These are phyloP conservation scores for Panulirus ornatus DNA, from an alignment of 1,140 invertebrate species.

Conservation along the genomic window DNA sequence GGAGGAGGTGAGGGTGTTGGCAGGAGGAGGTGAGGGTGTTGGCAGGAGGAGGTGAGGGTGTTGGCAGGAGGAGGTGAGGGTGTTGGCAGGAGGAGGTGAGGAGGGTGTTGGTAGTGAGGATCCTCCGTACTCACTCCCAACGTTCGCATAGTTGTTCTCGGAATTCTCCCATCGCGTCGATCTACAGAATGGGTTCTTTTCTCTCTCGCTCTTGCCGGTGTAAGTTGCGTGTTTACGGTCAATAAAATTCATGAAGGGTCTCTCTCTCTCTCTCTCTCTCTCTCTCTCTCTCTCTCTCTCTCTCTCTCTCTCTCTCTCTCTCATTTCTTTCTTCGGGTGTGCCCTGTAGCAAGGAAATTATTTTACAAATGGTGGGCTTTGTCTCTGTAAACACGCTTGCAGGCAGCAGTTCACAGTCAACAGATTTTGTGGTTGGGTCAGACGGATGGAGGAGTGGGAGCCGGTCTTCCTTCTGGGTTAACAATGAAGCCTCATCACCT, in stretches of 20 bases:
- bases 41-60: background rate
- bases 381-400: background rate
- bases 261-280: no score
- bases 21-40: background rate
- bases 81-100: no score
- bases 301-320: no score
- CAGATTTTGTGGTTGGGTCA: no score
- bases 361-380: background rate
- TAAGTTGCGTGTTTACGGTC: constrained; percentile 2
- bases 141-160: no score
- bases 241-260: background rate
- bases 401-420: background rate
- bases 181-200: background rate
- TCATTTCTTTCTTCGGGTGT: no score
- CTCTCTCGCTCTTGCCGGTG: background rate
- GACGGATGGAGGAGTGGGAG: no score
- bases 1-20: background rate
- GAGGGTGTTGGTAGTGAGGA: background rate
- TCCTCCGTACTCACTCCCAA: background rate
- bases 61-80: background rate
- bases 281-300: no score
- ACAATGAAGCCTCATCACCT: no score
- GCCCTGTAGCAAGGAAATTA: background rate
- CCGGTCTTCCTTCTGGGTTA: no score
- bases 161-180: no score